Evolutionary conservation across 1,140 invertebrate genomes (phyloP).

Genomic region (Steinernema khuongi): DNA sequence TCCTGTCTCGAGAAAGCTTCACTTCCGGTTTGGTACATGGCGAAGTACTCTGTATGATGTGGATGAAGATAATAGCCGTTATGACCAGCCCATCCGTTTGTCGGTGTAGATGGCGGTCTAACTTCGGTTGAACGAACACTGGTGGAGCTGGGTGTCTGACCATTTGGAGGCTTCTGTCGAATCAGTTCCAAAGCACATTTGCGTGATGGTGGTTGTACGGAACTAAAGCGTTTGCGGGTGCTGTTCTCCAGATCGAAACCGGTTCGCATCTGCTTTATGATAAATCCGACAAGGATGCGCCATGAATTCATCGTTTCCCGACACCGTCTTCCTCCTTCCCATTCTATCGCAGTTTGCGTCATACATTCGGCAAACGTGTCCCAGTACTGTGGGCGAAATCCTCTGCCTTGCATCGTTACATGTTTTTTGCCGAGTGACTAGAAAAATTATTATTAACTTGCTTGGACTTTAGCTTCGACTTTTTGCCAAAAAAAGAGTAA

Average conservation of each 20-base stretch:
- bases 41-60: background rate
- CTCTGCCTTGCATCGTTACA: slow-evolving; percentile 33
- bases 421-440: slow-evolving; percentile 26
- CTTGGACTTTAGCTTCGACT: slow-evolving; percentile 15
- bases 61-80: background rate
- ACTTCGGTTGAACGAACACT: background rate
- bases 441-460: slow-evolving; percentile 12
- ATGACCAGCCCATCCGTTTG: background rate
- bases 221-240: background rate
- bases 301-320: slow-evolving; percentile 18
- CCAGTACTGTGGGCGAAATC: slow-evolving; percentile 37
- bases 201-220: background rate
- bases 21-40: background rate
- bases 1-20: background rate
- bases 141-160: background rate
- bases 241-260: slow-evolving; percentile 35
- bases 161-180: background rate
- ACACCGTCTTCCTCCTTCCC: slow-evolving; percentile 14
- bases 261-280: slow-evolving; percentile 31
- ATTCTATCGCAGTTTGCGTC: slow-evolving; percentile 27
- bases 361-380: slow-evolving; percentile 40
- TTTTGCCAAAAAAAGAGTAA: background rate
- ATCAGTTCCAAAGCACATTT: background rate
- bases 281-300: slow-evolving; percentile 21
- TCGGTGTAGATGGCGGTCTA: background rate